Percentiles rank a stretch among this genome's conserved stretches.
Evolutionary conservation across 1,140 invertebrate species (phyloP).

Genomic region (Diabrotica virgifera): DNA sequence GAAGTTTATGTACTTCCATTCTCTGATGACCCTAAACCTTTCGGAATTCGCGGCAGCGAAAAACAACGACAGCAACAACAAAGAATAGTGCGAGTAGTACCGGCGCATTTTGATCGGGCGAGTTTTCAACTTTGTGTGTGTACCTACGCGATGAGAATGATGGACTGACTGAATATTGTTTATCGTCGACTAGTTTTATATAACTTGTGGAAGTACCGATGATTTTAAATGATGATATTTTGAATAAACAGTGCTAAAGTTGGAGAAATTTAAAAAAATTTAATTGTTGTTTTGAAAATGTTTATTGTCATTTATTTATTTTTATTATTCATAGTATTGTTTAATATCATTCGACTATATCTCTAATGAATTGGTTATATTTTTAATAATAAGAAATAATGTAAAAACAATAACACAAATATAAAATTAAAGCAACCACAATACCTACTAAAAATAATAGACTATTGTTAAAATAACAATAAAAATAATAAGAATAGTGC

Average conservation of each 20-base stretch:
- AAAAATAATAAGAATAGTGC: no score
- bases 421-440: no score
- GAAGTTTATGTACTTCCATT: constrained; percentile 46
- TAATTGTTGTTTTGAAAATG: no score
- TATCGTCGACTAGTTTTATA: constrained; percentile 17
- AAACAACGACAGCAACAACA: neutral
- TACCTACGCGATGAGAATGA: neutral
- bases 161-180: constrained; percentile 14
- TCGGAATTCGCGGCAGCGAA: constrained; percentile 6
- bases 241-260: neutral
- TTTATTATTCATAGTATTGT: no score
- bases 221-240: constrained; percentile 18
- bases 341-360: no score
- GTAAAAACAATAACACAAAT: no score
- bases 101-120: constrained; percentile 6
- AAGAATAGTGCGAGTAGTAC: neutral
- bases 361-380: no score
- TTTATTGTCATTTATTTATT: no score
- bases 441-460: no score
- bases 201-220: constrained; percentile 5
- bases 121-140: neutral
- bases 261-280: no score
- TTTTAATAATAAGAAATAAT: no score
- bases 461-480: no score
- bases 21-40: constrained; percentile 35